These are phyloP conservation scores for Psophia crepitans DNA, from an alignment of 2,113 vertebrate genomes.

Conservation along the genomic window DNA sequence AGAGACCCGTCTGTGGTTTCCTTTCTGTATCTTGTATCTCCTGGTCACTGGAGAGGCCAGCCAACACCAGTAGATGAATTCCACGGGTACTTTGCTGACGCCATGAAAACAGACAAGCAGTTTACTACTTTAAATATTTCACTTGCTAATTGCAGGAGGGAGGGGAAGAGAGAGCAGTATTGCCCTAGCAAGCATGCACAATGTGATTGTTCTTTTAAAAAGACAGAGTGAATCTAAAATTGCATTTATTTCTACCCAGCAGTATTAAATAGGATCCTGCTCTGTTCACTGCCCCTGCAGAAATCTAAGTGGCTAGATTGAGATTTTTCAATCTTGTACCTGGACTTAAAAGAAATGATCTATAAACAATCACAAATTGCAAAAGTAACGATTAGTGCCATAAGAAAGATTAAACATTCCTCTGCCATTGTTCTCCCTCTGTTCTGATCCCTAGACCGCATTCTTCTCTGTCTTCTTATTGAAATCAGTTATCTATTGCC, in stretches of 20 bases:
- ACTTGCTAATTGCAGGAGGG: constrained; percentile 13
- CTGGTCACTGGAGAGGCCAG: constrained; percentile 33
- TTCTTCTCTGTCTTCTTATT: constrained; percentile 88
- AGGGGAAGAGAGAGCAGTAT: background rate
- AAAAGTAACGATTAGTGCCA: constrained; percentile 86
- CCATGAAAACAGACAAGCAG: background rate
- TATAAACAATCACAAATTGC: constrained; percentile 87
- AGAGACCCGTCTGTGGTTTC: constrained; percentile 40
- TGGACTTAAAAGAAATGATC: constrained; percentile 84
- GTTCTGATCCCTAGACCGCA: constrained; percentile 72
- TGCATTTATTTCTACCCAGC: constrained; percentile 63
- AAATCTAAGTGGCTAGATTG: constrained; percentile 76
- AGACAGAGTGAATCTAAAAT: constrained; percentile 54
- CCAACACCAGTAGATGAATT: background rate
- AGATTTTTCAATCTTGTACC: constrained; percentile 83
- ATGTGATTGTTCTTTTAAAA: constrained; percentile 61
- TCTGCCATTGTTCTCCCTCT: constrained; percentile 81
- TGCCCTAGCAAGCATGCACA: constrained; percentile 32
- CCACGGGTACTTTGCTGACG: background rate
- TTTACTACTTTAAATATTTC: constrained; percentile 55
- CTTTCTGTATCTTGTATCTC: background rate
- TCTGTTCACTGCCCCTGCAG: constrained; percentile 48
- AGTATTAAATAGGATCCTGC: constrained; percentile 62
- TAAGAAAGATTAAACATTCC: constrained; percentile 88
- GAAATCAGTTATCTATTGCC: constrained; percentile 90